phyloP scores from a whole-genome alignment of 37 sponge, comb jelly and placozoan genomes.

The Halisarca cf. caerulea region DNA sequence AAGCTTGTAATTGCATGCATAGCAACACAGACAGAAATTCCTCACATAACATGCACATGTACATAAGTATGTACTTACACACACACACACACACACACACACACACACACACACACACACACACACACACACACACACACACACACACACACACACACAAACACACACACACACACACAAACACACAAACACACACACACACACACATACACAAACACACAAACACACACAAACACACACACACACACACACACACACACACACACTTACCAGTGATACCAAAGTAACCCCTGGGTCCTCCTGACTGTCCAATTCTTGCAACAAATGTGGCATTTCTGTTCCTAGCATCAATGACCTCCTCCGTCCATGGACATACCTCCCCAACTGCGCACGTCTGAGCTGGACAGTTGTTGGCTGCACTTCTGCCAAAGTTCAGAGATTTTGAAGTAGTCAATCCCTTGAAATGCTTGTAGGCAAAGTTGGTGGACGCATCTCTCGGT shows the following conservation, averaged over 20 bases:
- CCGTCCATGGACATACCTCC: background rate
- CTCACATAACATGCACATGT: too few relatives aligned
- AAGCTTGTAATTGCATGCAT: too few relatives aligned
- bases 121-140: too few relatives aligned
- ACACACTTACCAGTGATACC: conserved; percentile 69
- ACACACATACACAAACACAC: too few relatives aligned
- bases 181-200: too few relatives aligned
- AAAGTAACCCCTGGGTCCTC: conserved; percentile 48
- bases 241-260: too few relatives aligned
- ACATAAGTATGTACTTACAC: background rate
- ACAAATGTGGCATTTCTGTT: conserved; percentile 16
- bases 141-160: too few relatives aligned
- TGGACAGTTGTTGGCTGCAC: background rate
- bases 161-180: too few relatives aligned
- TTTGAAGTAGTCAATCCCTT: too few relatives aligned
- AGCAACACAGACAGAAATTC: too few relatives aligned
- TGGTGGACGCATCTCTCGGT: background rate
- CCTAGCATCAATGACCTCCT: conserved; percentile 1
- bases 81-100: background rate
- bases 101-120: background rate
- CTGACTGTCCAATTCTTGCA: conserved; percentile 57
- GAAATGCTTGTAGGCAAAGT: background rate
- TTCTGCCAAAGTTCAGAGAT: background rate
- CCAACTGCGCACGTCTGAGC: background rate
- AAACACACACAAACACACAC: too few relatives aligned